Evolutionary conservation across 2,113 vertebrate genomes (phyloP), one percentile per base, ranked within the genome.

Genomic region (Eidolon helvum): DNA sequence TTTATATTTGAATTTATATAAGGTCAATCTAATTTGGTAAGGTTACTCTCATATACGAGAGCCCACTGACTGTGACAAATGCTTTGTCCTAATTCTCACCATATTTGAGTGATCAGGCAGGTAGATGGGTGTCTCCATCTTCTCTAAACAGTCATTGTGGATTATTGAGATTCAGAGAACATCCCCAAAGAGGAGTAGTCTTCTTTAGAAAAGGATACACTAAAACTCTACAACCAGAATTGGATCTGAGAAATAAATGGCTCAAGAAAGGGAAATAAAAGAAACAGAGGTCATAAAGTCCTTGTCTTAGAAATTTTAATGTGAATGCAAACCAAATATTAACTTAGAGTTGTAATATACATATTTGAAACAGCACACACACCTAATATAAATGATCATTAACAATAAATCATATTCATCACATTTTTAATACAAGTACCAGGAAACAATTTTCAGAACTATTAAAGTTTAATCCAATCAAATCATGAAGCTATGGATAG

Each of bases 371-470:
- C 5, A 71, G n/a, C 21, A 86, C 21, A 85, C 10, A 61, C 61
- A n/a, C 14, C 35, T 79, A 72, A 87, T 45, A 61, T 21, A 53
- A 84, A 53, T 90, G 45, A 72, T 78, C 53, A 16, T 11, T 69
- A 87, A 72, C 48, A 59, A 38, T 66, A 92, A 26, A 61, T 35
- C 33, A 72, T 59, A 10, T 45, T 33, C 18, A 43, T 45, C 71
- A 26, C 40, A 4, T 43, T 74, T 63, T 90, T 79, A 88, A 57
- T 59, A 22, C 18, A 89, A 84, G 24, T 16, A 26, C 43, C 84
- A 91, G 38, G 30, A 96, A 94, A 77, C 15, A 53, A 50, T 88
- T 85, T 69, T 85, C 38, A 93, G 68, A 77, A 35, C 48, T 89
- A 69, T 80, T 59, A 16, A 77, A 63, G 35, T 50, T 93, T 75